phyloP scores from a whole-genome alignment of 2,797 vertebrate species.

The Eulemur coronatus region DNA sequence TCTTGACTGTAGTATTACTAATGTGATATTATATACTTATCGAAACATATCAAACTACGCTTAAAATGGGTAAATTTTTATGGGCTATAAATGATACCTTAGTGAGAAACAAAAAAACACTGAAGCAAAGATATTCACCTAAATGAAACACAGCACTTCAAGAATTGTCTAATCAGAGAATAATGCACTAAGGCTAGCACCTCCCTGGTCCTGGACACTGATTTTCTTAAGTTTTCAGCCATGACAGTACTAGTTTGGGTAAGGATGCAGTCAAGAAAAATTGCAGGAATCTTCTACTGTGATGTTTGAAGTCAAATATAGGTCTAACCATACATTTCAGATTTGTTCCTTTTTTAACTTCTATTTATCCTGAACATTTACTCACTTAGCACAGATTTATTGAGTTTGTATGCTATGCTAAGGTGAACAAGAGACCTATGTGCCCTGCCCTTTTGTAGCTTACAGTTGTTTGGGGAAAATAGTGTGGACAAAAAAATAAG shows the following conservation, averaged over 20 bases:
- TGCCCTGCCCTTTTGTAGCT: not conserved
- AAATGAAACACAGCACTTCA: not conserved
- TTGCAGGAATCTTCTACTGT: not conserved
- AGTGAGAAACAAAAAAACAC: not conserved
- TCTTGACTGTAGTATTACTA: not conserved
- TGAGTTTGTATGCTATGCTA: not conserved
- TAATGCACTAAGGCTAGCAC: not conserved
- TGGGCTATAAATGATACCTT: not conserved
- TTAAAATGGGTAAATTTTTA: not conserved
- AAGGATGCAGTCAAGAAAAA: not conserved
- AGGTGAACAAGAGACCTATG: not conserved
- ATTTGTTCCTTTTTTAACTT: not conserved
- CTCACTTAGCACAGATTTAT: not conserved
- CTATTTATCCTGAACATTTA: not conserved
- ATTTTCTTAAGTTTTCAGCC: not conserved
- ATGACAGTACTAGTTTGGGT: not conserved
- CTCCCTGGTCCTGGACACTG: not conserved
- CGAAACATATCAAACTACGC: not conserved
- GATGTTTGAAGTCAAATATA: not conserved
- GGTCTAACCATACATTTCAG: not conserved
- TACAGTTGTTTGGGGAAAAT: not conserved
- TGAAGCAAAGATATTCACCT: not conserved
- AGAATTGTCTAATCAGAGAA: not conserved
- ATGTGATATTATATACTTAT: not conserved
- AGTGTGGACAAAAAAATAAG: not conserved